Evolutionary conservation across 2,113 vertebrate species (phyloP).

Genomic region (Podarcis muralis): DNA sequence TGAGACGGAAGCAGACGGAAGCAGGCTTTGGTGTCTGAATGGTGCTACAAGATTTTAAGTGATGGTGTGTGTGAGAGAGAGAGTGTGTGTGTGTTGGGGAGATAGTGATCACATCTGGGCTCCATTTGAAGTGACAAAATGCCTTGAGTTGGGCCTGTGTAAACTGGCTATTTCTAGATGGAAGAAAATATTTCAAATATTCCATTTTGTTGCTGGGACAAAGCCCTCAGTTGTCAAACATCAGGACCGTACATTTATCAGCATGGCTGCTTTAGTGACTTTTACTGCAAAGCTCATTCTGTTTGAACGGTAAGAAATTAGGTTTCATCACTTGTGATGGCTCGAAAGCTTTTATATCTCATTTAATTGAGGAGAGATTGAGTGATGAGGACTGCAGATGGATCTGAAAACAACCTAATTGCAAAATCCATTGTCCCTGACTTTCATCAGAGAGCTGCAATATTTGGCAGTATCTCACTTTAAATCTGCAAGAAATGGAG

Average conservation of each 20-base stretch:
- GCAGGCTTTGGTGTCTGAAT: not conserved
- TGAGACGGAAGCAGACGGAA: not conserved
- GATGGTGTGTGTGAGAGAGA: not conserved
- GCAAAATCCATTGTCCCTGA: conserved; percentile 23
- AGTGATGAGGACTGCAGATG: not conserved
- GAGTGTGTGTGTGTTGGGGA: too few species aligned
- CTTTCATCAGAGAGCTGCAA: not conserved
- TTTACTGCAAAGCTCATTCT: conserved; percentile 13
- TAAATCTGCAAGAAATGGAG: not conserved
- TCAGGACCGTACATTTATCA: not conserved
- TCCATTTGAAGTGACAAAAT: not conserved
- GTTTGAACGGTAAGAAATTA: conserved; percentile 27
- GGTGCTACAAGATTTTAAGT: not conserved
- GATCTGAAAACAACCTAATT: conserved; percentile 26
- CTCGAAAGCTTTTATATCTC: conserved; percentile 30
- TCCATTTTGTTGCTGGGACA: not conserved
- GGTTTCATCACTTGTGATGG: not conserved
- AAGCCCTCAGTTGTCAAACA: not conserved
- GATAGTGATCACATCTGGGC: too few species aligned
- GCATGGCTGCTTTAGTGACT: not conserved
- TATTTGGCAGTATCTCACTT: conserved; percentile 23
- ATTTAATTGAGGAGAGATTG: conserved; percentile 17
- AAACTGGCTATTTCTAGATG: not conserved
- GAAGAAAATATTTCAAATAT: not conserved
- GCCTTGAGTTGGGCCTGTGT: not conserved